These are phyloP conservation scores for Drosophila eugracilis DNA, from an alignment of 1,140 invertebrate genomes.

Conservation along the genomic window DNA sequence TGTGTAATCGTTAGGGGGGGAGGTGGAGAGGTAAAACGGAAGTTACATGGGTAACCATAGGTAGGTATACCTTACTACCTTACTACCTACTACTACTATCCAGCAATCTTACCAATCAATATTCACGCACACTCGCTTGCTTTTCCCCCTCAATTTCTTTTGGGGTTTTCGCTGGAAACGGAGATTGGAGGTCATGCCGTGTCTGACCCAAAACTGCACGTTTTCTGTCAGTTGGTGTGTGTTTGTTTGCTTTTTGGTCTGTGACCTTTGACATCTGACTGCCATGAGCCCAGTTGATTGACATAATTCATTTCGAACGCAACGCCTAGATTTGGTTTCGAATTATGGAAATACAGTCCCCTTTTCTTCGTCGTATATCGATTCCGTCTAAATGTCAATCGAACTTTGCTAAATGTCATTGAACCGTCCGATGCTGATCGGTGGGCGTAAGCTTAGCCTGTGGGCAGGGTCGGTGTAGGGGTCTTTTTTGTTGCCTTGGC, in stretches of 20 bases:
- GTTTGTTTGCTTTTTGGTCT: constrained; percentile 40
- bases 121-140: constrained; percentile 24
- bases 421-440: constrained; percentile 34
- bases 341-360: constrained; percentile 2
- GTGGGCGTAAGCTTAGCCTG: constrained; percentile 6
- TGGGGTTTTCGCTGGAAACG: constrained; percentile 1
- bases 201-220: constrained; percentile 55
- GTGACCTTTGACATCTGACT: constrained; percentile 48
- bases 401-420: constrained; percentile 56
- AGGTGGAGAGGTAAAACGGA: too few species aligned
- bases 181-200: constrained; percentile 45
- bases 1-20: constrained; percentile 18
- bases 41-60: constrained; percentile 15
- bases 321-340: constrained; percentile 28
- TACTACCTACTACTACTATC: background rate
- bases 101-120: constrained; percentile 23
- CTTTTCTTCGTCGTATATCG: constrained; percentile 16
- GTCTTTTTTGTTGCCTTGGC: constrained; percentile 31
- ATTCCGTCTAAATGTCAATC: constrained; percentile 41
- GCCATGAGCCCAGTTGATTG: constrained; percentile 32
- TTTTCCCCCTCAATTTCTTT: background rate
- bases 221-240: constrained; percentile 21
- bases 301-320: constrained; percentile 32
- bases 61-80: background rate
- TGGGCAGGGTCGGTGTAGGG: constrained; percentile 11